A percentile compares a stretch with the other conserved stretches of the same genome.
Evolutionary conservation across 2,113 vertebrate genomes (phyloP).

Genomic region (Coracopsis vasa): DNA sequence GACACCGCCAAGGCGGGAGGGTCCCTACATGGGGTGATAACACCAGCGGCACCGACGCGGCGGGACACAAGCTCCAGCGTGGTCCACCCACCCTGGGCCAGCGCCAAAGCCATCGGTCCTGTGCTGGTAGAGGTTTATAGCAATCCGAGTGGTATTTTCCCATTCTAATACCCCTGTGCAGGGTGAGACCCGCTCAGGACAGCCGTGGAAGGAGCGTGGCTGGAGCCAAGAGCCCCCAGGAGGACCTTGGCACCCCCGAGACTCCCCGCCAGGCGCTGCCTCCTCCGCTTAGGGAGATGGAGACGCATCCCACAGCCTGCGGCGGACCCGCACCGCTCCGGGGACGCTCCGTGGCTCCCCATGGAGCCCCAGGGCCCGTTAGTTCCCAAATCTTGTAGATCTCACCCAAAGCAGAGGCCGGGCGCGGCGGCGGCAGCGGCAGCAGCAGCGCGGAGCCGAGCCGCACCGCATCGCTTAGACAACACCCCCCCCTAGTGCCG

Average conservation of each 20-base stretch:
- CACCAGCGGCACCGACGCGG: fast-evolving
- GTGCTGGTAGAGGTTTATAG: fast-evolving
- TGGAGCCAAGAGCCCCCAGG: not conserved
- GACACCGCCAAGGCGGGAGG: no score
- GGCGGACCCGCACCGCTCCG: not conserved
- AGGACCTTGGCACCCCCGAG: not conserved
- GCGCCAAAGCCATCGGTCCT: fast-evolving
- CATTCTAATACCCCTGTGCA: fast-evolving
- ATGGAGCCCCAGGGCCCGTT: not conserved
- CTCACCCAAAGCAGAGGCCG: not conserved
- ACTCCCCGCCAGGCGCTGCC: fast-evolving
- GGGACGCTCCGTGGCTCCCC: fast-evolving
- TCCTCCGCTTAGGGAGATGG: no score
- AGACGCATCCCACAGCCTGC: fast-evolving
- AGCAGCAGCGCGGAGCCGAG: not conserved
- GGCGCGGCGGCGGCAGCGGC: not conserved
- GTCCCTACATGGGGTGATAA: fast-evolving
- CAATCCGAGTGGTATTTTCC: not conserved
- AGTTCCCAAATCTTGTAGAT: not conserved
- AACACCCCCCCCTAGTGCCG: slow-evolving; percentile 53
- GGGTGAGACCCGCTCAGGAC: fast-evolving
- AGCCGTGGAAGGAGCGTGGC: fast-evolving
- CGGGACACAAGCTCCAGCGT: not conserved
- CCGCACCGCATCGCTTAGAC: slow-evolving; percentile 15
- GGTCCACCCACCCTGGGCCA: not conserved